phyloP scores from a whole-genome alignment of 2,797 vertebrate genomes.

The Oryzias dopingdopingensis region DNA sequence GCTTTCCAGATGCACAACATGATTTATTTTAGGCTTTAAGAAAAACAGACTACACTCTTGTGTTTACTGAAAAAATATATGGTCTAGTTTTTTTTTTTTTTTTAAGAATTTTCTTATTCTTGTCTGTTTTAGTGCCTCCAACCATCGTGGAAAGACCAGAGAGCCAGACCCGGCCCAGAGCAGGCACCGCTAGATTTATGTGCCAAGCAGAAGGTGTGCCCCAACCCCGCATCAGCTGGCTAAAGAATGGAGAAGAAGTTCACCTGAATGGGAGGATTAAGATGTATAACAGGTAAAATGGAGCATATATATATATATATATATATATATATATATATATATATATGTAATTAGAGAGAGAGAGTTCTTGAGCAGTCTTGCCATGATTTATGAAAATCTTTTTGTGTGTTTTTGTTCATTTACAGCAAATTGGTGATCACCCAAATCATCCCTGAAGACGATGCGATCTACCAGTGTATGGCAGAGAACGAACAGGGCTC shows the following conservation, averaged over 20 bases:
- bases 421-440: slow-evolving; percentile 96
- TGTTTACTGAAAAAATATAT: too few relatives aligned
- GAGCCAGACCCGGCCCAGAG: slow-evolving; percentile 94
- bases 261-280: slow-evolving; percentile 96
- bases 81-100: too few relatives aligned
- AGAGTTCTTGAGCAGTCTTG: not conserved
- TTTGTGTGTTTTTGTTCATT: slow-evolving; percentile 3
- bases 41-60: too few relatives aligned
- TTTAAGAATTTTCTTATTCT: slow-evolving; percentile 8
- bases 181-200: slow-evolving; percentile 94
- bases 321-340: not conserved
- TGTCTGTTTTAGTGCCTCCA: slow-evolving; percentile 82
- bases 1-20: too few relatives aligned
- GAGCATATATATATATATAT: not conserved
- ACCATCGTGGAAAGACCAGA: slow-evolving; percentile 91
- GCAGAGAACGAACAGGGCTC: slow-evolving; percentile 91
- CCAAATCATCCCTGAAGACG: slow-evolving; percentile 97
- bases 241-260: slow-evolving; percentile 91
- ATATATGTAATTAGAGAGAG: not conserved
- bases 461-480: slow-evolving; percentile 96
- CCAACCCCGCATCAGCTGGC: slow-evolving; percentile 89
- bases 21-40: too few relatives aligned
- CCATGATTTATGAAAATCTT: not conserved
- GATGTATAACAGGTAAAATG: slow-evolving; percentile 91
- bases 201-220: slow-evolving; percentile 93